Conservation (phyloP, 2,113 vertebrate species). For the Tragelaphus scriptus region DNA sequence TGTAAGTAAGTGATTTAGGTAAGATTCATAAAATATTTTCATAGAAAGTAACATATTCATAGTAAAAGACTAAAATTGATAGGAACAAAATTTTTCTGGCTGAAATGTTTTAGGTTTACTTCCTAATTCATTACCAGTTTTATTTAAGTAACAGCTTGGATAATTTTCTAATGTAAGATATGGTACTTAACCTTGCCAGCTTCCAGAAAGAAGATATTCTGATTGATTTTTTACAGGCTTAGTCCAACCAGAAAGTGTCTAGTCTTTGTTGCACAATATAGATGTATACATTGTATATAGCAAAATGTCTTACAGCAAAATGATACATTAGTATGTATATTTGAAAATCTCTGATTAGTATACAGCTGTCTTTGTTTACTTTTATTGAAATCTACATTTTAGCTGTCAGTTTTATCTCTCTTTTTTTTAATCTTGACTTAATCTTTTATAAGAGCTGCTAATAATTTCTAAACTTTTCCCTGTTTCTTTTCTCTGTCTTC, state of each 20-base stretch:
- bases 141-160: not conserved
- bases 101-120: conserved; percentile 17
- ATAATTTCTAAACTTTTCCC: conserved; percentile 25
- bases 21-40: conserved; percentile 27
- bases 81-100: conserved; percentile 40
- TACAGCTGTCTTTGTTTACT: not conserved
- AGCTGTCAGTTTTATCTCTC: not conserved
- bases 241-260: not conserved
- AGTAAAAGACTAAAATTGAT: conserved; percentile 5
- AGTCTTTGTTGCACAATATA: not conserved
- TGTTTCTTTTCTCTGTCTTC: not conserved
- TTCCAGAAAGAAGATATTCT: not conserved
- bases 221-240: conserved; percentile 13
- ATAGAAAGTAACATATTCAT: conserved; percentile 5
- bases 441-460: conserved; percentile 38
- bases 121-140: not conserved
- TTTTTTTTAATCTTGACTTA: not conserved
- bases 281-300: not conserved
- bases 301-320: not conserved
- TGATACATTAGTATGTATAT: not conserved
- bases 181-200: not conserved
- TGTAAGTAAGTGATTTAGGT: conserved; percentile 40
- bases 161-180: conserved; percentile 28
- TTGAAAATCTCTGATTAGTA: not conserved
- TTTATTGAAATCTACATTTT: conserved; percentile 18